These are phyloP conservation scores for Diarsia mendica DNA, from an alignment of 2,888 invertebrate species.

Conservation along the genomic window DNA sequence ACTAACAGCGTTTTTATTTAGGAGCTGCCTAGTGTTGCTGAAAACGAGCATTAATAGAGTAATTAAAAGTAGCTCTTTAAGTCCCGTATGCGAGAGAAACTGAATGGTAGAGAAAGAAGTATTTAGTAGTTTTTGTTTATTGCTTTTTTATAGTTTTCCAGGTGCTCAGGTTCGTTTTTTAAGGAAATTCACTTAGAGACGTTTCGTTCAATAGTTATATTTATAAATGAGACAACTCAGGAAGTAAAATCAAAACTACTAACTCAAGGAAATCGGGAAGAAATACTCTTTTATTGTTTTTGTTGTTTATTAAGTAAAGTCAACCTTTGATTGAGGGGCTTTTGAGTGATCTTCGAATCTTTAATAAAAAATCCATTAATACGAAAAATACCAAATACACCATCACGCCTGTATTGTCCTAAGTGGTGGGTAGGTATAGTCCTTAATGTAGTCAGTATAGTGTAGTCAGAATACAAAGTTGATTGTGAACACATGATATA, in stretches of 20 bases:
- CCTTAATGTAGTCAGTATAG: neutral
- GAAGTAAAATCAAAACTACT: neutral
- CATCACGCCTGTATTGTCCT: neutral
- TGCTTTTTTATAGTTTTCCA: neutral
- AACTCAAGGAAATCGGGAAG: neutral
- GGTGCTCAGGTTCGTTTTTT: neutral
- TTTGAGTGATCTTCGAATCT: neutral
- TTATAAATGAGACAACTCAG: neutral
- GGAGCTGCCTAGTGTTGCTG: neutral
- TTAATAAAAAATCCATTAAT: too few species aligned
- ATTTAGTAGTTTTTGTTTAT: slow-evolving; percentile 26
- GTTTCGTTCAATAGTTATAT: neutral
- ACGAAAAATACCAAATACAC: too few species aligned
- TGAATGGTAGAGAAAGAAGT: slow-evolving; percentile 8
- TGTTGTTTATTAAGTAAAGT: neutral
- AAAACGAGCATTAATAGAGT: slow-evolving; percentile 30
- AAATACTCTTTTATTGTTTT: neutral
- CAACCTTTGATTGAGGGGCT: neutral
- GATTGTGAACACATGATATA: too few species aligned
- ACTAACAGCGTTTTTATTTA: neutral
- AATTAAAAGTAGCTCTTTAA: slow-evolving; percentile 50
- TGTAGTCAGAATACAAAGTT: neutral
- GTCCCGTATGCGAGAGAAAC: slow-evolving; percentile 11
- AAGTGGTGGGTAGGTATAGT: too few species aligned
- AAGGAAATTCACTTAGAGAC: neutral